A percentile compares a stretch with the other conserved stretches of the same genome.
Conservation (phyloP, 2,797 vertebrate genomes). For the Centroberyx gerrardi region DNA sequence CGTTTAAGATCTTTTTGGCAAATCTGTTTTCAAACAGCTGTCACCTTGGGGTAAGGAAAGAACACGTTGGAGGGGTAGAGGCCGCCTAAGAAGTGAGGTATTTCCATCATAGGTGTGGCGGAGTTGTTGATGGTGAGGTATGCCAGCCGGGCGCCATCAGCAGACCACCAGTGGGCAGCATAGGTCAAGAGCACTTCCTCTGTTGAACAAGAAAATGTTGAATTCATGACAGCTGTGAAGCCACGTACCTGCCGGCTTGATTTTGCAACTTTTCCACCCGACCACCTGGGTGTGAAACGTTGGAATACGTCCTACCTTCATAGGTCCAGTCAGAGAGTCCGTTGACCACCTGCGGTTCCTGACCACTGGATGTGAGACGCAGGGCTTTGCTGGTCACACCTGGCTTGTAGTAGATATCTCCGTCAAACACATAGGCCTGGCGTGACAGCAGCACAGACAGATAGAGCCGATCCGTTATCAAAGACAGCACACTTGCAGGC, state of each 20-base stretch:
- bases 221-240: conserved; percentile 1
- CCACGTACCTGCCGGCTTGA: neutral
- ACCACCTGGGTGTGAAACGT: neutral
- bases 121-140: conserved; percentile 90
- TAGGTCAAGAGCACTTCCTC: conserved; percentile 87
- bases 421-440: conserved; percentile 87
- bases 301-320: conserved; percentile 78
- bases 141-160: conserved; percentile 86
- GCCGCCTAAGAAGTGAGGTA: conserved; percentile 88
- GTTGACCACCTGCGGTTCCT: conserved; percentile 80
- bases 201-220: conserved; percentile 61
- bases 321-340: conserved; percentile 90
- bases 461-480: conserved; percentile 64
- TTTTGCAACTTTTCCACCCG: neutral
- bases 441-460: conserved; percentile 53
- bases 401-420: conserved; percentile 89
- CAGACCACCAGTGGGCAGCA: conserved; percentile 88
- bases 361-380: conserved; percentile 84
- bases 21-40: conserved; percentile 12
- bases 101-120: conserved; percentile 89
- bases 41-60: conserved; percentile 90
- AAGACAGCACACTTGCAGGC: conserved; percentile 56
- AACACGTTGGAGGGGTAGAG: conserved; percentile 86
- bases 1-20: neutral
- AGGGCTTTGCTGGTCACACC: conserved; percentile 77